Conservation (phyloP, 2,113 vertebrate species). For the Phaethon lepturus region DNA sequence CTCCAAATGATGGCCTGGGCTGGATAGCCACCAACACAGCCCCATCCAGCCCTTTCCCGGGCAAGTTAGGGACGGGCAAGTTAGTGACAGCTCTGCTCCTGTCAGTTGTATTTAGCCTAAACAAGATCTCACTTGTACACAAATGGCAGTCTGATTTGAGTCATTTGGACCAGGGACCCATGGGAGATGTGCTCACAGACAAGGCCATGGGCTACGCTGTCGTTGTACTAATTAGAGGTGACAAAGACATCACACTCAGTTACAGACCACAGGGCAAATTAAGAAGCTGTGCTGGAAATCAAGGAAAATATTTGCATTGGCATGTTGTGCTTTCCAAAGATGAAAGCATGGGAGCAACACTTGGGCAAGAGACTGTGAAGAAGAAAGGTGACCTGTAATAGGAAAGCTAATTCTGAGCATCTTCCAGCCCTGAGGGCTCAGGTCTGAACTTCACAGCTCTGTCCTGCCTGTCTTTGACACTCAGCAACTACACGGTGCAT, state of each 20-base stretch:
- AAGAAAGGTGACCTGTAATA: background rate
- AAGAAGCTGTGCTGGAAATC: background rate
- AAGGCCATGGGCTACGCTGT: background rate
- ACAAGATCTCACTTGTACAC: background rate
- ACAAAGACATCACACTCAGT: slow-evolving; percentile 29
- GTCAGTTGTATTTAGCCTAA: background rate
- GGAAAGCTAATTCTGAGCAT: slow-evolving; percentile 3
- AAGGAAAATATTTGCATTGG: background rate
- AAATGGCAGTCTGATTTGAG: slow-evolving; percentile 14
- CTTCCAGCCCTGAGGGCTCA: background rate
- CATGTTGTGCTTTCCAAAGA: background rate
- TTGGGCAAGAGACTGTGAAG: slow-evolving; percentile 5
- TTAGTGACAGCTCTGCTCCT: background rate
- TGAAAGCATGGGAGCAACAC: background rate
- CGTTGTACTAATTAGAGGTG: background rate
- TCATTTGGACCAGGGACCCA: background rate
- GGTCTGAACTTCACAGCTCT: background rate
- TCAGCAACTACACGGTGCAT: background rate
- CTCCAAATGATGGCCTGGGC: background rate
- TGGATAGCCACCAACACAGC: background rate
- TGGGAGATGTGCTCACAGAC: background rate
- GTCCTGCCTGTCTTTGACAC: background rate
- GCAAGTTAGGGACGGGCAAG: background rate
- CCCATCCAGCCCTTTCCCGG: background rate
- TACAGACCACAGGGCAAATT: slow-evolving; percentile 30